Base-by-base conservation (phyloP, 2,888 invertebrate genomes). In the Odontocerum albicorne region DNA sequence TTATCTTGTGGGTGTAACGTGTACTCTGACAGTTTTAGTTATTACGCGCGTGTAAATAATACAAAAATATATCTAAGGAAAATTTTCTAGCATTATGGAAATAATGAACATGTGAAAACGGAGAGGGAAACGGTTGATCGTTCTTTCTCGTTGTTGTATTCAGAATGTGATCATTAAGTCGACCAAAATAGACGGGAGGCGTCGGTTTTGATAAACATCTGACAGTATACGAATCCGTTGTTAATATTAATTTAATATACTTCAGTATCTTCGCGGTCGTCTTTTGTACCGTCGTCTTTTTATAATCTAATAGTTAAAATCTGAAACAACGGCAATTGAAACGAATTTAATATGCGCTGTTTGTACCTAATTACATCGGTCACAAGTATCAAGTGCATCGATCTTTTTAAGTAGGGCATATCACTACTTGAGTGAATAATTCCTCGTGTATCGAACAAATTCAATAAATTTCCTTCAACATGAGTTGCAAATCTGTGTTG, bases 401-500 rank as follows among this genome's bases (percentile, higher is more conserved):
- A 27, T 8, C 8, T 27, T 27, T 27, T 27, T 27, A 7, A 27
- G 6, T 6, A 7, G 27, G 27, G 1, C 15, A 13, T 22, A 6
- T 42, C 20, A 13, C 15, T 2, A 13, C n/a, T 4, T 27, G 42
- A 13, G 16, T 15, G 10, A 2, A 6, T 13, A 42, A 3, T n/a
- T 1, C 7, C 8, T 35, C 7, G 12, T 4, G 4, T n/a, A 12
- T 35, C 13, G 8, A 10, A 10, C n/a, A 7, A 8, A 4, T 6
- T 35, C 4, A 7, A 35, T 7, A n/a, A 3, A 12, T 3, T 17
- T 16, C 13, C 22, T 6, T 32, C 36, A 66, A 66, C 59, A 83
- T 84, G 83, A 83, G 83, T 67, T 75, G 74, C 69, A 80, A 78
- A 69, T 75, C 81, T 64, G 70, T 72, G 64, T 68, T 77, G 49